Evolutionary conservation across 2,113 vertebrate species (phyloP).

Genomic region (Ictidomys tridecemlineatus): DNA sequence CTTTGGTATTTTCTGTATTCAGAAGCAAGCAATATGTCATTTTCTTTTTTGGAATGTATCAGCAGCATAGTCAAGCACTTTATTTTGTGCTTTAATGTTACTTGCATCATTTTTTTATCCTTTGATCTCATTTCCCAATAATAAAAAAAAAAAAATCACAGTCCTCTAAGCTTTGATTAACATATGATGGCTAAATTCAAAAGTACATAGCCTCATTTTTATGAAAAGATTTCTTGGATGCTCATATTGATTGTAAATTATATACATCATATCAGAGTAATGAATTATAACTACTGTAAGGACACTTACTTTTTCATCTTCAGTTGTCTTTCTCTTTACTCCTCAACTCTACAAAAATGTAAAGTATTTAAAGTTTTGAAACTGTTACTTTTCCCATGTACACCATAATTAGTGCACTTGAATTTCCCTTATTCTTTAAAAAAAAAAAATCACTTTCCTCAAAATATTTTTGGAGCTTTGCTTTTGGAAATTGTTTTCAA

Average conservation of each 20-base stretch:
- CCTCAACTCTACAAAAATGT: background rate
- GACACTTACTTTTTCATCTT: background rate
- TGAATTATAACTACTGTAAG: background rate
- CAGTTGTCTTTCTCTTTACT: slow-evolving; percentile 25
- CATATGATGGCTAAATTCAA: background rate
- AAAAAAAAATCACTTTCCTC: background rate
- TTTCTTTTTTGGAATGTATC: background rate
- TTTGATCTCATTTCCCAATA: slow-evolving; percentile 55
- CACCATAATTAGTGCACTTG: slow-evolving; percentile 35
- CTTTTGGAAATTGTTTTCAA: slow-evolving; percentile 32
- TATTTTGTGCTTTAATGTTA: slow-evolving; percentile 29
- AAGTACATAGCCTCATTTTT: slow-evolving; percentile 2
- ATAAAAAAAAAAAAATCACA: slow-evolving; percentile 43
- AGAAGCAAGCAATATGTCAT: background rate
- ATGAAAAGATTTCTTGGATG: background rate
- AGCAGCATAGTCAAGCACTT: slow-evolving; percentile 5
- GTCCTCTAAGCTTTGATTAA: slow-evolving; percentile 8
- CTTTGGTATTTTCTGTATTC: background rate
- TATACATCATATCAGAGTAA: background rate
- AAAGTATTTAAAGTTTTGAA: slow-evolving; percentile 35
- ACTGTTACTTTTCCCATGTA: background rate
- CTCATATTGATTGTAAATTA: slow-evolving; percentile 25
- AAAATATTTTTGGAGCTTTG: slow-evolving; percentile 18
- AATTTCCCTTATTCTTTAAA: slow-evolving; percentile 11
- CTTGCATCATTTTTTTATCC: slow-evolving; percentile 13